phyloP scores from a whole-genome alignment of 2,888 invertebrate species.

The Troides oblongomaculatus region DNA sequence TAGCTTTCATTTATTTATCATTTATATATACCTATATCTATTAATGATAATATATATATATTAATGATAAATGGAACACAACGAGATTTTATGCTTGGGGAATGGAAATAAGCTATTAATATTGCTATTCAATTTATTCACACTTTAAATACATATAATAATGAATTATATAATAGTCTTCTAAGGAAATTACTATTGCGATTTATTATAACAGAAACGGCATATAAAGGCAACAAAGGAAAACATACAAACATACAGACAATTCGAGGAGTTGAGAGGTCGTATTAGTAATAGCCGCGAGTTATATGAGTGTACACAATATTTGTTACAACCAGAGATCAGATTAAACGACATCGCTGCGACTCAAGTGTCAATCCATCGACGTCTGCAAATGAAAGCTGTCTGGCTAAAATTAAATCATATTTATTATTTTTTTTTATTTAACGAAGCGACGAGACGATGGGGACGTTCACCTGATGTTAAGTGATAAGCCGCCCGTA shows the following conservation, averaged over 20 bases:
- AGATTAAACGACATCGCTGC: conserved; percentile 1
- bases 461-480: no score
- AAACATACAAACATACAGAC: background rate
- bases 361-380: background rate
- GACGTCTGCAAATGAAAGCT: background rate
- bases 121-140: no score
- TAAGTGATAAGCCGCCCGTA: no score
- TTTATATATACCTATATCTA: no score
- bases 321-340: background rate
- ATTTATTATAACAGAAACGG: background rate
- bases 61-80: no score
- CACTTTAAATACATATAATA: no score
- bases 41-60: no score
- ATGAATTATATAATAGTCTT: no score
- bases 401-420: background rate
- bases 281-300: background rate
- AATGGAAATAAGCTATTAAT: no score
- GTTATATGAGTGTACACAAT: background rate
- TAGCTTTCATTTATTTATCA: no score
- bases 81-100: no score
- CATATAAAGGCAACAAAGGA: background rate
- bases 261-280: background rate
- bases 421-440: background rate
- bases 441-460: background rate
- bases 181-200: no score